Percentiles rank a stretch among this genome's conserved stretches.
phyloP scores from a whole-genome alignment of 2,888 invertebrate genomes.

The Pollenia griseotomentosa region DNA sequence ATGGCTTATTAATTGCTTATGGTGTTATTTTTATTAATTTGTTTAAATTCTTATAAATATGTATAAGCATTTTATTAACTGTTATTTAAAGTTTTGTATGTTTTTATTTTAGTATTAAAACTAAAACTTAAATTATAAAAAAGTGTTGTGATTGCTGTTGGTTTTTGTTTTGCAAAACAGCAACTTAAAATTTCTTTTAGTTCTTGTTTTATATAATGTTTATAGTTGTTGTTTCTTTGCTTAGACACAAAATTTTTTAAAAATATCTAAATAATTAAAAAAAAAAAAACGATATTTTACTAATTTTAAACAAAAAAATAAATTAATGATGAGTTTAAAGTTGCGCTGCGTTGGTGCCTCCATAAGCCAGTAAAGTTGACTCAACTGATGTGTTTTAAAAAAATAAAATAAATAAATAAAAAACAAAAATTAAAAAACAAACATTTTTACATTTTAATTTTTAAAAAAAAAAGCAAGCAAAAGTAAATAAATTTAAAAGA shows the following conservation, averaged over 20 bases:
- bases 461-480: not conserved
- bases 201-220: slow-evolving; percentile 6
- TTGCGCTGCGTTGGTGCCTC: slow-evolving; percentile 71
- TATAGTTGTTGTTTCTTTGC: slow-evolving; percentile 28
- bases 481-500: too few species aligned
- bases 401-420: slow-evolving; percentile 30
- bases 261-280: slow-evolving; percentile 54
- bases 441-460: slow-evolving; percentile 2
- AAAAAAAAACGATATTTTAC: slow-evolving; percentile 54
- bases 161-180: slow-evolving; percentile 35
- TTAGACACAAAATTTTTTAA: slow-evolving; percentile 52
- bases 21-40: slow-evolving; percentile 39
- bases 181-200: slow-evolving; percentile 14
- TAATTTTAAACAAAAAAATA: slow-evolving; percentile 45
- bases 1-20: slow-evolving; percentile 58
- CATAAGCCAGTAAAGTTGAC: slow-evolving; percentile 70
- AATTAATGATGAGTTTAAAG: slow-evolving; percentile 63
- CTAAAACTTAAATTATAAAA: slow-evolving; percentile 54
- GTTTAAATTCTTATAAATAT: slow-evolving; percentile 53
- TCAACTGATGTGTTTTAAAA: slow-evolving; percentile 59
- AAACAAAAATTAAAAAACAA: slow-evolving; percentile 33
- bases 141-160: slow-evolving; percentile 17
- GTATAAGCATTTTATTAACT: slow-evolving; percentile 27
- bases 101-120: slow-evolving; percentile 35
- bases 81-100: slow-evolving; percentile 3